Evolutionary conservation across 2,797 vertebrate genomes (phyloP), one percentile per base, ranked within the genome.

Genomic region (Sphenopsis melanotis): DNA sequence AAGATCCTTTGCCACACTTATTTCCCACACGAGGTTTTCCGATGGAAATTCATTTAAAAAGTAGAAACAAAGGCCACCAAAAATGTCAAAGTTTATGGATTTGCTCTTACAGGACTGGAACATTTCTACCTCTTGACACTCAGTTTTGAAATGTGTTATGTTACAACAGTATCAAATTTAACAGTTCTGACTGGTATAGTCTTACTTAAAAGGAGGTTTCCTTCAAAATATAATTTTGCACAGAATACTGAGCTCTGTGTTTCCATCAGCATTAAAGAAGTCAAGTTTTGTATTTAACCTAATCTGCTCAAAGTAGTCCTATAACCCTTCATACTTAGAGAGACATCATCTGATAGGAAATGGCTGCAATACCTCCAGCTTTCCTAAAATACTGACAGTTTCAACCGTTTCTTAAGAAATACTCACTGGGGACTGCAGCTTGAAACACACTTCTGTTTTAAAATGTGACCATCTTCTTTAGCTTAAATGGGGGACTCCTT

Each of bases 341-440:
- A 95, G 85, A 88, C 93, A 93, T 59, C 78, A 92, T 92, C 93
- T 87, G 89, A 94, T 93, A 94, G 96, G 96, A 97, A 96, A 94
- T 89, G 94, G 95, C 93, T 94, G 96, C 95, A 97, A 97, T 95
- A 91, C 65, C 83, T 87, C 89, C 22, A 91, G 85, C 83, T 91
- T 96, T 95, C 94, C 85, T 90, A 76, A 88, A 96, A 66, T 53
- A 91, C 89, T 66, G 87, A 96, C 95, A 88, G 91, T 97, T 97
- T 94, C 63, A 95, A 93, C 95, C 66, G 94, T 96, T 96, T 96
- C 89, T 97, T 95, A 86, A 91, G 95, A 97, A 96, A 97, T 87
- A 65, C 66, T 83, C 71, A 24, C 71, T 74, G 89, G 74, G 89
- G 63, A 88, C 83, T 91, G 66, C 91, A 88, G 92, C 71, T 95